A percentile compares a stretch with the other conserved stretches of the same genome.
Conservation (phyloP, 1,140 invertebrate species). For the Scaptomyza pallida region DNA sequence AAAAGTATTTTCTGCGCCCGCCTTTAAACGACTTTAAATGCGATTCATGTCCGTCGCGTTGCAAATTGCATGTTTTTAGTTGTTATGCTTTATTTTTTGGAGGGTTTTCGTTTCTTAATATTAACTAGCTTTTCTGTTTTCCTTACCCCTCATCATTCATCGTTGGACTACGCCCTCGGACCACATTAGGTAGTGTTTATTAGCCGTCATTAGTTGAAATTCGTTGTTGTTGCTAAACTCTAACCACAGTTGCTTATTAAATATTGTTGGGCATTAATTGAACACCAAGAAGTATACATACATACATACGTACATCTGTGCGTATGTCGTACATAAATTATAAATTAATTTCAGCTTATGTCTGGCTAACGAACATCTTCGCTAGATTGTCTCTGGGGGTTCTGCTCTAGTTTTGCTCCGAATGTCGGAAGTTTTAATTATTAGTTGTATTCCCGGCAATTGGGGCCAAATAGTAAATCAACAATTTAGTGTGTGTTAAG, state of each 20-base stretch:
- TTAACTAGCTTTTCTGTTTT: slow-evolving; percentile 74
- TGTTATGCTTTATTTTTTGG: slow-evolving; percentile 21
- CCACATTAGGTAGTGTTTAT: slow-evolving; percentile 32
- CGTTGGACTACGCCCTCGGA: slow-evolving; percentile 21
- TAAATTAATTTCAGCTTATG: not conserved
- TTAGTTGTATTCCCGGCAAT: slow-evolving; percentile 10
- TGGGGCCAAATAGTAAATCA: slow-evolving; percentile 16
- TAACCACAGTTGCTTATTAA: slow-evolving; percentile 20
- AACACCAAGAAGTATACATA: slow-evolving; percentile 31
- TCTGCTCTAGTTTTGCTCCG: slow-evolving; percentile 1
- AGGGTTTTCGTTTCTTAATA: slow-evolving; percentile 46
- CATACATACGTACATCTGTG: too few species aligned
- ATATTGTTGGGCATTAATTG: slow-evolving; percentile 44
- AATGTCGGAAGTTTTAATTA: slow-evolving; percentile 46
- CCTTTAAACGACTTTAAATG: slow-evolving; percentile 68
- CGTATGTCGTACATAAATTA: slow-evolving; percentile 18
- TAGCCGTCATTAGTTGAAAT: slow-evolving; percentile 52
- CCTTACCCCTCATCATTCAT: slow-evolving; percentile 13
- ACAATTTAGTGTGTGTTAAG: slow-evolving; percentile 17
- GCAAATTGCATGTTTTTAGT: slow-evolving; percentile 73
- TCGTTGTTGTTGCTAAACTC: slow-evolving; percentile 35
- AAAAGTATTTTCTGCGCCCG: slow-evolving; percentile 60
- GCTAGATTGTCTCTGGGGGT: slow-evolving; percentile 5
- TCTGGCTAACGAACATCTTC: slow-evolving; percentile 3
- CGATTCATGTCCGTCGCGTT: slow-evolving; percentile 59